These are phyloP conservation scores for Phenganax stokvisi DNA, from an alignment of 92 coral and sea anemone species.

Conservation along the genomic window DNA sequence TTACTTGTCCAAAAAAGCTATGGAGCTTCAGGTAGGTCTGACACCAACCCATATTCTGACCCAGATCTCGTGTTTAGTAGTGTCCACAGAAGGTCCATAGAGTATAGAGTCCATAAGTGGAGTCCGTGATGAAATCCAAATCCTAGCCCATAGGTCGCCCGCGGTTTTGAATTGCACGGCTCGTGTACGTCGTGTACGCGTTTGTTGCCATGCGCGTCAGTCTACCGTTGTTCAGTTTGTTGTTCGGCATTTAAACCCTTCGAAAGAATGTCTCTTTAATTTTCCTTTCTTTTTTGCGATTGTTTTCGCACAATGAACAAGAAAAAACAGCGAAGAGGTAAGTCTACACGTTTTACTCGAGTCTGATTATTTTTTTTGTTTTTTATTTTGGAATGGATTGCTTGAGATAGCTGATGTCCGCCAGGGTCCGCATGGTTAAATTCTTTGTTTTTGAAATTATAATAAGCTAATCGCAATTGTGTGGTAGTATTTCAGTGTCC, in stretches of 20 bases:
- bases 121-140: too few species aligned
- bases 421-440: background rate
- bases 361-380: background rate
- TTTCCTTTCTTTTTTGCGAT: background rate
- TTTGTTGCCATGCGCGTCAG: constrained; percentile 12
- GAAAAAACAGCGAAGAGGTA: constrained; percentile 6
- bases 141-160: too few species aligned
- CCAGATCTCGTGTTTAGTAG: too few species aligned
- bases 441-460: too few species aligned
- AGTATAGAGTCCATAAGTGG: too few species aligned
- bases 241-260: background rate
- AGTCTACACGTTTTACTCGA: background rate
- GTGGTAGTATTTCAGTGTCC: too few species aligned
- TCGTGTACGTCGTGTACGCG: constrained; percentile 4
- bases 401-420: background rate
- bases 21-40: too few species aligned
- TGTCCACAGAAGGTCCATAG: too few species aligned
- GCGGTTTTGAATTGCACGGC: background rate
- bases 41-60: too few species aligned
- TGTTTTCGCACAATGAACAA: background rate
- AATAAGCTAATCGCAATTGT: too few species aligned
- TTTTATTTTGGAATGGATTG: background rate
- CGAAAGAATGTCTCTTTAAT: background rate
- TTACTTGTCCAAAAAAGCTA: too few species aligned
- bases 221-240: background rate